Evolutionary conservation across 2,888 invertebrate genomes (phyloP).

Genomic region (Amiota mariae): DNA sequence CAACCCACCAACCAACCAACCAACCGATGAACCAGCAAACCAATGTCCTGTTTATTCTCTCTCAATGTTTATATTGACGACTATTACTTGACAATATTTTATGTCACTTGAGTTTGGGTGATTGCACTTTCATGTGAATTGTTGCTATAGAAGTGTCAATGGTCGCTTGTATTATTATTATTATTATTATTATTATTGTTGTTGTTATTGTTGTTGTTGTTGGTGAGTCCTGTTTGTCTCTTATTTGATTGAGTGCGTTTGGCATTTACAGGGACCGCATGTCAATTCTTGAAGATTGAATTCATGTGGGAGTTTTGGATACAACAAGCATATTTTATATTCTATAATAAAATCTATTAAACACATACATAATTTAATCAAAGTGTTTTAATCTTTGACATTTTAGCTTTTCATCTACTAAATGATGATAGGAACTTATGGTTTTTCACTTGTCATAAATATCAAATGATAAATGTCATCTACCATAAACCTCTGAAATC

Average conservation of each 20-base stretch:
- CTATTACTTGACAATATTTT: slow-evolving; percentile 69
- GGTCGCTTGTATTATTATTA: background rate
- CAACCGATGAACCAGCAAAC: background rate
- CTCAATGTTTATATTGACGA: slow-evolving; percentile 38
- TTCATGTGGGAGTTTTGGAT: too few species aligned
- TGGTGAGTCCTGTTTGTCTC: slow-evolving; percentile 38
- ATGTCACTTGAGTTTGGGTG: slow-evolving; percentile 43
- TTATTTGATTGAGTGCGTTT: slow-evolving; percentile 28
- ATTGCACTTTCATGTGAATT: slow-evolving; percentile 38
- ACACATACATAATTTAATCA: slow-evolving; percentile 52
- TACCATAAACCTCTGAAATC: slow-evolving; percentile 36
- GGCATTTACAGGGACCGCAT: slow-evolving; percentile 52
- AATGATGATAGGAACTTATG: slow-evolving; percentile 48
- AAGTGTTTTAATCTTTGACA: slow-evolving; percentile 60
- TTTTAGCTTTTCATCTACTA: slow-evolving; percentile 65
- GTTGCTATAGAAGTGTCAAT: slow-evolving; percentile 55
- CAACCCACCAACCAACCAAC: too few species aligned
- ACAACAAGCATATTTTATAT: too few species aligned
- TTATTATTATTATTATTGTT: slow-evolving; percentile 21
- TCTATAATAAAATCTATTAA: too few species aligned
- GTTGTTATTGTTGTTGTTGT: slow-evolving; percentile 39
- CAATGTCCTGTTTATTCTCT: background rate
- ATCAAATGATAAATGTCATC: slow-evolving; percentile 58
- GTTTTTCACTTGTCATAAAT: slow-evolving; percentile 58
- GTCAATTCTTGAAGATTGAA: slow-evolving; percentile 51